Conservation (phyloP, 2,113 vertebrate genomes). For the Acrocephalus arundinaceus region DNA sequence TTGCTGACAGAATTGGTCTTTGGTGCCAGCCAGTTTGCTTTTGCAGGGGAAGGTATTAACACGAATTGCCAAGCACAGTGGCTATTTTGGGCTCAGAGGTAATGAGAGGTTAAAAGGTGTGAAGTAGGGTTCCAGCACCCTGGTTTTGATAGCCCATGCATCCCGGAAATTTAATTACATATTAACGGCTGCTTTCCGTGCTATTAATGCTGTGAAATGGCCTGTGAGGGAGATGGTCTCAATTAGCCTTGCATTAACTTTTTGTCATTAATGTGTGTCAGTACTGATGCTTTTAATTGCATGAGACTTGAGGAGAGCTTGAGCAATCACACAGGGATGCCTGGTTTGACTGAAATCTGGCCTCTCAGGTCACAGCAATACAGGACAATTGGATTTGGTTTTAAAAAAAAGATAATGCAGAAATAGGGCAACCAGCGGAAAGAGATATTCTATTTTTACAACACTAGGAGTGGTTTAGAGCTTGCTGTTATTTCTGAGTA, state of each 20-base stretch:
- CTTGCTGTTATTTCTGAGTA: neutral
- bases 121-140: slow-evolving; percentile 15
- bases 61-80: neutral
- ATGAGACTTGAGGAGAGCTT: neutral
- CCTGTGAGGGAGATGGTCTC: slow-evolving; percentile 28
- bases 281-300: slow-evolving; percentile 26
- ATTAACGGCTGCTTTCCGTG: slow-evolving; percentile 36
- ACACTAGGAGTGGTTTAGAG: neutral
- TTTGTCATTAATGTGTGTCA: slow-evolving; percentile 40
- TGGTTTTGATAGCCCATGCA: slow-evolving; percentile 12
- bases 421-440: neutral
- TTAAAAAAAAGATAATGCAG: neutral
- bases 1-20: neutral
- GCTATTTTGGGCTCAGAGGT: neutral
- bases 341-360: neutral
- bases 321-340: neutral
- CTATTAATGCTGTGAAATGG: slow-evolving; percentile 48
- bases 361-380: neutral
- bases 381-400: neutral
- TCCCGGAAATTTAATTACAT: slow-evolving; percentile 55
- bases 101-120: slow-evolving; percentile 44
- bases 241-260: slow-evolving; percentile 54
- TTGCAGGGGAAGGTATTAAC: neutral
- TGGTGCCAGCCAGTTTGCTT: neutral
- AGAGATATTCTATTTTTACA: neutral